Evolutionary conservation across 1,140 invertebrate species (phyloP).

Genomic region (Zaprionus ghesquierei): DNA sequence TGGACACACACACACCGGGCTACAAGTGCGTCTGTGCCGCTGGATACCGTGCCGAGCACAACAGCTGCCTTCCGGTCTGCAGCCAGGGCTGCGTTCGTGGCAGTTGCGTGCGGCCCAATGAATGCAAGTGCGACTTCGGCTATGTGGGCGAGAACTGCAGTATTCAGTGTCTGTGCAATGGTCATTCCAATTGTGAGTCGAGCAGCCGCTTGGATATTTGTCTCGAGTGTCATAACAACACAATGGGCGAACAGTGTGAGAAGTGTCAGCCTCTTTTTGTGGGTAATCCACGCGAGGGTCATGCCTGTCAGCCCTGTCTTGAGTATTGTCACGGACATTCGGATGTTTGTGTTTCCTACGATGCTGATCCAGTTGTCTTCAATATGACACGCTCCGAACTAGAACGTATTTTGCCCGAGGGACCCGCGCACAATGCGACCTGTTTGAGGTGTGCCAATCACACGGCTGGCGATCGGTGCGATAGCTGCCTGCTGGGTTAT

Average conservation of each 20-base stretch:
- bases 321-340: slow-evolving; percentile 96
- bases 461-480: slow-evolving; percentile 92
- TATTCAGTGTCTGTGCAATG: slow-evolving; percentile 96
- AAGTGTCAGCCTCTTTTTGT: slow-evolving; percentile 95
- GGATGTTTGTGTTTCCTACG: slow-evolving; percentile 88
- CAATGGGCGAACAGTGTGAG: slow-evolving; percentile 93
- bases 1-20: slow-evolving; percentile 84
- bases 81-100: slow-evolving; percentile 95
- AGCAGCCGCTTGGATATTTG: slow-evolving; percentile 92
- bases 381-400: slow-evolving; percentile 85
- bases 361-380: slow-evolving; percentile 84
- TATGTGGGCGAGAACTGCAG: slow-evolving; percentile 97
- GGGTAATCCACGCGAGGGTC: slow-evolving; percentile 93
- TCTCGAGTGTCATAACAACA: slow-evolving; percentile 95
- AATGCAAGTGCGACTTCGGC: slow-evolving; percentile 96
- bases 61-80: slow-evolving; percentile 91
- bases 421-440: slow-evolving; percentile 87
- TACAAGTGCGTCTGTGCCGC: slow-evolving; percentile 93
- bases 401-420: slow-evolving; percentile 86
- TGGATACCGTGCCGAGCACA: slow-evolving; percentile 87
- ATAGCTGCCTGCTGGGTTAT: slow-evolving; percentile 92
- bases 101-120: slow-evolving; percentile 91
- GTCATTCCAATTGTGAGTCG: slow-evolving; percentile 95
- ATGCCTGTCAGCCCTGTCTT: slow-evolving; percentile 92
- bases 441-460: slow-evolving; percentile 94